A percentile compares a stretch with the other conserved stretches of the same genome.
Conservation (phyloP, 2,888 invertebrate species). For the Dusona sp. region DNA sequence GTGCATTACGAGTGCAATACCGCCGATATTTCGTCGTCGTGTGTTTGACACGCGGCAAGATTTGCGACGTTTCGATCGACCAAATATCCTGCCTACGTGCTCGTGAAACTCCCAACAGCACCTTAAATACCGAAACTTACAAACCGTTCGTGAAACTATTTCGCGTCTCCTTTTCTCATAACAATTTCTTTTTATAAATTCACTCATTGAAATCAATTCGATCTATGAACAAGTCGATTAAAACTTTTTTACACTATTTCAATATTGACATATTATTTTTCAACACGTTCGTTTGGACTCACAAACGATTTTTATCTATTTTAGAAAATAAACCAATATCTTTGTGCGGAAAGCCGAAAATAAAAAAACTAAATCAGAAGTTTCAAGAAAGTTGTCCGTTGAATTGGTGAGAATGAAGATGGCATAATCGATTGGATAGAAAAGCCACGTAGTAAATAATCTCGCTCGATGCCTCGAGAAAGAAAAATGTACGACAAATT, state of each 20-base stretch:
- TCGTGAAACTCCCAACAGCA: conserved; percentile 33
- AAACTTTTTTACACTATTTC: background rate
- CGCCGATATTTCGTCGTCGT: conserved; percentile 58
- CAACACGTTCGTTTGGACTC: too few species aligned
- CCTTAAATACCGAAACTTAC: conserved; percentile 21
- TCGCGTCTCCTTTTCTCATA: background rate
- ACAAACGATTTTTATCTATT: too few species aligned
- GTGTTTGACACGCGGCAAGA: conserved; percentile 76
- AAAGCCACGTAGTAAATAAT: background rate
- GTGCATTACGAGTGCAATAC: conserved; percentile 40
- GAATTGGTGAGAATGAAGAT: background rate
- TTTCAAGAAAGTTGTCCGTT: background rate
- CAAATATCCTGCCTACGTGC: conserved; percentile 73
- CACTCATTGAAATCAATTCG: background rate
- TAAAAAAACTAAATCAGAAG: background rate
- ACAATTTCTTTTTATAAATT: conserved; percentile 40
- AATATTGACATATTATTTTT: background rate
- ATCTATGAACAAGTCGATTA: background rate
- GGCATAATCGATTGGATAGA: background rate
- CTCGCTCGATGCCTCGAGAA: conserved; percentile 7
- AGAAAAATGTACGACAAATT: background rate
- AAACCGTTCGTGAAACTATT: background rate
- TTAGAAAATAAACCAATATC: too few species aligned
- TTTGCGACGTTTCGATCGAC: conserved; percentile 74
- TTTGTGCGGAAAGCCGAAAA: background rate